Conservation (phyloP, 2,888 invertebrate genomes). For the Embidobia sp. region DNA sequence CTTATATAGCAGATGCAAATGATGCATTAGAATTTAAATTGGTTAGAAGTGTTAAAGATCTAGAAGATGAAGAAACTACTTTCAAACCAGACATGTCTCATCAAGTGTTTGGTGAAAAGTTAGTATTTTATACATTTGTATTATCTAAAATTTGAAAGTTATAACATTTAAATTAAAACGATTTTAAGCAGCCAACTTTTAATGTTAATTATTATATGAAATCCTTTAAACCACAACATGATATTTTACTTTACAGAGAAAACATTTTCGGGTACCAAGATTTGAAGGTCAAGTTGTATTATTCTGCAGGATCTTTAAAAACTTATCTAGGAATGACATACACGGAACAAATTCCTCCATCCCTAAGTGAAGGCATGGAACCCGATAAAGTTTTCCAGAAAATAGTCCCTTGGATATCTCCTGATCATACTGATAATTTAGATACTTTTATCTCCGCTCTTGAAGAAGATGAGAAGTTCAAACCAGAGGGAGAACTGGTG, state of each 20-base stretch:
- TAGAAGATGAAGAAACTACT: conserved; percentile 85
- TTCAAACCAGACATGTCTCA: conserved; percentile 95
- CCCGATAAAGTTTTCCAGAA: conserved; percentile 89
- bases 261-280: conserved; percentile 97
- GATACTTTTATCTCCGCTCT: conserved; percentile 88
- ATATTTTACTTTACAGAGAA: conserved; percentile 89
- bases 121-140: conserved; percentile 61
- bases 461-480: conserved; percentile 88
- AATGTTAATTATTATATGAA: too few relatives aligned
- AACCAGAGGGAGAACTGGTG: conserved; percentile 88
- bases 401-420: conserved; percentile 87
- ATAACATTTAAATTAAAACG: too few relatives aligned
- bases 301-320: conserved; percentile 90
- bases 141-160: too few relatives aligned
- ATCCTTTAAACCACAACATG: too few relatives aligned
- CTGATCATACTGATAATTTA: conserved; percentile 87
- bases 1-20: conserved; percentile 81
- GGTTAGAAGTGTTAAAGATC: conserved; percentile 85
- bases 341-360: conserved; percentile 86
- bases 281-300: conserved; percentile 89
- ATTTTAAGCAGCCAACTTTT: too few relatives aligned
- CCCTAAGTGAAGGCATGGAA: conserved; percentile 84
- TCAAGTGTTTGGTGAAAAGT: conserved; percentile 94
- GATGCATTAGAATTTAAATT: conserved; percentile 82
- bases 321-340: conserved; percentile 91